phyloP scores from a whole-genome alignment of 2,888 invertebrate genomes.

The Stenolophus ochropezus region DNA sequence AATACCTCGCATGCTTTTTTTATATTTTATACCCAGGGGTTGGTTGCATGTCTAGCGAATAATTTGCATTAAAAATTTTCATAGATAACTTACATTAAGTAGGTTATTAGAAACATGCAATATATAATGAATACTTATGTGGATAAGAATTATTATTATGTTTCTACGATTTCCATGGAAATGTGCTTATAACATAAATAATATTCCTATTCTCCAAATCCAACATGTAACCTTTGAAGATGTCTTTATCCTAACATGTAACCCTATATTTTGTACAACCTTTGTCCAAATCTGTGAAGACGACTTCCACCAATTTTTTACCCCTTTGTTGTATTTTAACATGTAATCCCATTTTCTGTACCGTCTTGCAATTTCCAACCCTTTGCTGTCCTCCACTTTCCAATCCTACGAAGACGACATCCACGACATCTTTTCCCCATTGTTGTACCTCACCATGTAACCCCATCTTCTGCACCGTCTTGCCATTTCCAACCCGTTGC shows the following conservation, averaged over 20 bases:
- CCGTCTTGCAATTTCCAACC: not conserved
- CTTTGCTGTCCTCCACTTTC: not conserved
- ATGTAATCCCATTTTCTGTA: no score
- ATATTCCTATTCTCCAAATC: not conserved
- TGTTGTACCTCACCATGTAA: not conserved
- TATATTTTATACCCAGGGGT: no score
- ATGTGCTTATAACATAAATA: not conserved
- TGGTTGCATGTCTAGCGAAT: not conserved
- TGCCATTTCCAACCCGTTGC: not conserved
- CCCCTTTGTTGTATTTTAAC: not conserved
- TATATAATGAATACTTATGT: not conserved
- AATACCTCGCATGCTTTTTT: no score
- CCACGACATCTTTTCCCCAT: not conserved
- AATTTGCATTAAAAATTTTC: not conserved
- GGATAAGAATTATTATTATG: not conserved
- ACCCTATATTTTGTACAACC: no score
- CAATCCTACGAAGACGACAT: not conserved
- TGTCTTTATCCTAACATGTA: no score
- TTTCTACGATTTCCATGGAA: not conserved
- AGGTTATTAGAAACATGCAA: not conserved
- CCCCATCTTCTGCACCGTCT: not conserved
- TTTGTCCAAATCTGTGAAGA: not conserved
- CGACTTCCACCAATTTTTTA: not conserved
- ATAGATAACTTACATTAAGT: not conserved
- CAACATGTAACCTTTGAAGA: no score